These are phyloP conservation scores for Oreohelix idahoensis DNA, from an alignment of 1,140 invertebrate genomes.

Conservation along the genomic window DNA sequence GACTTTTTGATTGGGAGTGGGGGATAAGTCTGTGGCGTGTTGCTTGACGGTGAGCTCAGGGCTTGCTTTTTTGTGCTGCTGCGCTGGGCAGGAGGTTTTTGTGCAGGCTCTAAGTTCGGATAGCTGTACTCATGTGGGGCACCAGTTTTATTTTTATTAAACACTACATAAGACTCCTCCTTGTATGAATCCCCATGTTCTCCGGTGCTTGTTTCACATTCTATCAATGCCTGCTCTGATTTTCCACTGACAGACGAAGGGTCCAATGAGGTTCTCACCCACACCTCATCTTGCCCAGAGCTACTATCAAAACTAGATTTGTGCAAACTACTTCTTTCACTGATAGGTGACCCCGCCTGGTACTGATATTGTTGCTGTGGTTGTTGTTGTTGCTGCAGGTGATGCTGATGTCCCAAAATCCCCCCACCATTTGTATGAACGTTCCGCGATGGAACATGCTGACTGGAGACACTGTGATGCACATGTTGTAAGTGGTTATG, in stretches of 20 bases:
- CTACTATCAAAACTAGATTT: slow-evolving; percentile 64
- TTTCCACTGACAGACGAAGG: slow-evolving; percentile 60
- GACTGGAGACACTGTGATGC: slow-evolving; percentile 70
- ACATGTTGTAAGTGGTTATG: slow-evolving; percentile 74
- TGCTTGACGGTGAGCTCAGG: slow-evolving; percentile 10
- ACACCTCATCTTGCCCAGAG: slow-evolving; percentile 62
- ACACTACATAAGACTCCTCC: slow-evolving; percentile 86
- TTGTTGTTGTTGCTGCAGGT: background rate
- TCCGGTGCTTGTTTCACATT: slow-evolving; percentile 50
- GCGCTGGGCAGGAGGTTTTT: slow-evolving; percentile 62
- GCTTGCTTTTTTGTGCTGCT: slow-evolving; percentile 56
- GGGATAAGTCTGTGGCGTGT: slow-evolving; percentile 51
- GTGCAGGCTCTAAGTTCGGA: slow-evolving; percentile 64
- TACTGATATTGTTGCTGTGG: slow-evolving; percentile 63
- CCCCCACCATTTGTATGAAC: slow-evolving; percentile 28
- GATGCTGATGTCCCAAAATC: slow-evolving; percentile 42
- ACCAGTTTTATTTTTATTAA: slow-evolving; percentile 76
- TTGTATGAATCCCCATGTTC: slow-evolving; percentile 45
- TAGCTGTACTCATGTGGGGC: slow-evolving; percentile 68
- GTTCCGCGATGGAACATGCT: slow-evolving; percentile 15
- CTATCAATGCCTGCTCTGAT: slow-evolving; percentile 62
- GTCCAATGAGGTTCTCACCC: slow-evolving; percentile 67
- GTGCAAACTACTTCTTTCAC: slow-evolving; percentile 62
- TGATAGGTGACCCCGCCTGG: slow-evolving; percentile 51
- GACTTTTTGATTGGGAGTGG: slow-evolving; percentile 64